phyloP scores from a whole-genome alignment of 1,140 invertebrate genomes.

The Popillia japonica region DNA sequence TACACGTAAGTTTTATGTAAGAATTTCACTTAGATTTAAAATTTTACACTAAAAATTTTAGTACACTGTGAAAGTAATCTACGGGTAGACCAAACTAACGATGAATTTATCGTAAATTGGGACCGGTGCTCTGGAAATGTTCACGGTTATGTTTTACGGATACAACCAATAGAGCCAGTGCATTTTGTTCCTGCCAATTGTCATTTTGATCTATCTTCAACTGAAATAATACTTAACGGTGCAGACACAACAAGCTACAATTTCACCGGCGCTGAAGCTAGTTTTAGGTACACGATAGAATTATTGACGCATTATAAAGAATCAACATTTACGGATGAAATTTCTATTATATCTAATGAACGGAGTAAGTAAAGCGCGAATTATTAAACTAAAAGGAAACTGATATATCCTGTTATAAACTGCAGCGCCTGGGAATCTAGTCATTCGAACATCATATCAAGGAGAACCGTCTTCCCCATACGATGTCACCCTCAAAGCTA shows the following conservation, averaged over 20 bases:
- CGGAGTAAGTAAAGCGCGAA: neutral
- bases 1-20: neutral
- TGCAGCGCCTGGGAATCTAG: neutral
- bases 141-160: neutral
- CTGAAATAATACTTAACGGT: neutral
- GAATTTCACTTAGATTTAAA: no score
- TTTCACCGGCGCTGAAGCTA: neutral
- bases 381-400: neutral
- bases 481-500: neutral
- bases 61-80: neutral
- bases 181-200: constrained; percentile 7
- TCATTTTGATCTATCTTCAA: neutral
- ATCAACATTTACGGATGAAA: no score
- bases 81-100: neutral
- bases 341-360: neutral
- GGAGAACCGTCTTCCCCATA: neutral
- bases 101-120: neutral
- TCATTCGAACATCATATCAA: neutral
- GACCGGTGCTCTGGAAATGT: neutral
- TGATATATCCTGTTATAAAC: neutral
- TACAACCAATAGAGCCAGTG: neutral
- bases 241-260: neutral
- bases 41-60: no score
- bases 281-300: neutral
- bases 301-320: neutral